Evolutionary conservation across 2,797 vertebrate species (phyloP).

Genomic region (Thaleichthys pacificus): DNA sequence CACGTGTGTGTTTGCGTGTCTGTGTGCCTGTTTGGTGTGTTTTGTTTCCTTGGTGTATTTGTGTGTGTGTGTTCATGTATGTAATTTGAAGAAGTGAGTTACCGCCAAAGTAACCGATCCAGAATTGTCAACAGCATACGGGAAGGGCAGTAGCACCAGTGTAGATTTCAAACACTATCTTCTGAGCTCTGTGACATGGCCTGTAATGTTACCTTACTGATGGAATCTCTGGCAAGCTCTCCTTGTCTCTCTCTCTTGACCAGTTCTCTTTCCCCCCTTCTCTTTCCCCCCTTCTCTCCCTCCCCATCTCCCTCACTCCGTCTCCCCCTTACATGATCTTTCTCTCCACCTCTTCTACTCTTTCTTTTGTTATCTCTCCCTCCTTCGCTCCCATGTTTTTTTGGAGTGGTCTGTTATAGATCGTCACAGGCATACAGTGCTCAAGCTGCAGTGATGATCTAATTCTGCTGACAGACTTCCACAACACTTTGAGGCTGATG

Average conservation of each 20-base stretch:
- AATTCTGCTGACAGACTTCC: not conserved
- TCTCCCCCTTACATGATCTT: not conserved
- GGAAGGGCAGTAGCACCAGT: slow-evolving; percentile 62
- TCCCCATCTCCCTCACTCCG: not conserved
- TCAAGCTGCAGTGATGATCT: not conserved
- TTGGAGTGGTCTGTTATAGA: slow-evolving; percentile 25
- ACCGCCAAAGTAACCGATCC: slow-evolving; percentile 69
- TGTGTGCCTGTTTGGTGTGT: not conserved
- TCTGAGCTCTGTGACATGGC: slow-evolving; percentile 9
- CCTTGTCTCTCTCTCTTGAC: slow-evolving; percentile 14
- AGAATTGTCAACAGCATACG: slow-evolving; percentile 53
- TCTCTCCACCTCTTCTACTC: not conserved
- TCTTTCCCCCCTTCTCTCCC: slow-evolving; percentile 1
- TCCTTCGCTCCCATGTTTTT: not conserved
- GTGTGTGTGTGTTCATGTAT: slow-evolving; percentile 8
- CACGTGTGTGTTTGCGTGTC: not conserved
- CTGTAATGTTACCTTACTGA: slow-evolving; percentile 60
- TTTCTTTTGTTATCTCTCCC: not conserved
- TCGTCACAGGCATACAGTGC: slow-evolving; percentile 19
- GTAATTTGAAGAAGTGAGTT: slow-evolving; percentile 68
- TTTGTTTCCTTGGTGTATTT: not conserved
- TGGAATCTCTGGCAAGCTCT: slow-evolving; percentile 40
- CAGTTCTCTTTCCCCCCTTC: not conserved
- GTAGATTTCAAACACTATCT: slow-evolving; percentile 65
- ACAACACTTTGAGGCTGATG: slow-evolving; percentile 4